These are phyloP conservation scores for Hipparchia sbordonii DNA, from an alignment of 2,888 invertebrate species.

Conservation along the genomic window DNA sequence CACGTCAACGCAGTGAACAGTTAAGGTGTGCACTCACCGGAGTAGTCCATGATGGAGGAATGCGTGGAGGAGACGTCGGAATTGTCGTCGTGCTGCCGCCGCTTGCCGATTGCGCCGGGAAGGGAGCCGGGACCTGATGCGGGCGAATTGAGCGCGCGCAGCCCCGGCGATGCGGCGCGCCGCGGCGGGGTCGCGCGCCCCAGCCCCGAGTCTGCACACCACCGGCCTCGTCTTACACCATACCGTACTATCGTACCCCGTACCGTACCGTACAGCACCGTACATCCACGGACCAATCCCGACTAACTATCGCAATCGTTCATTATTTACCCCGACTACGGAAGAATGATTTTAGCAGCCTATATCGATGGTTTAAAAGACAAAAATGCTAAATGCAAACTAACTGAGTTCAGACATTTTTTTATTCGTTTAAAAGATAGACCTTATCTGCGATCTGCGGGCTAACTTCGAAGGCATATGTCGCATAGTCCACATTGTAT, in stretches of 20 bases:
- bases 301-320: not conserved
- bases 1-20: not conserved
- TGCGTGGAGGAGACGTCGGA: slow-evolving; percentile 93
- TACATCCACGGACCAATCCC: not conserved
- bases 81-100: slow-evolving; percentile 89
- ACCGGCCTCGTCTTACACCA: slow-evolving; percentile 10
- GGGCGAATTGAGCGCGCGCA: slow-evolving; percentile 91
- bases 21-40: slow-evolving; percentile 80
- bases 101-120: slow-evolving; percentile 92
- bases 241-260: not conserved
- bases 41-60: slow-evolving; percentile 94
- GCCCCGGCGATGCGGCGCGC: slow-evolving; percentile 92
- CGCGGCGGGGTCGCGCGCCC: slow-evolving; percentile 94
- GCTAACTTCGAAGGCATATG: too few relatives aligned
- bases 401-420: too few relatives aligned
- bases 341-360: not conserved
- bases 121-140: slow-evolving; percentile 86
- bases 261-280: not conserved
- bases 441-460: too few relatives aligned
- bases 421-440: too few relatives aligned
- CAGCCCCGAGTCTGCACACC: slow-evolving; percentile 88
- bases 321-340: not conserved
- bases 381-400: too few relatives aligned
- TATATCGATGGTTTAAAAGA: not conserved
- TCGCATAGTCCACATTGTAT: too few relatives aligned